Evolutionary conservation across 1,140 invertebrate genomes (phyloP), one percentile per base, ranked within the genome.

Genomic region (Lineus longissimus): DNA sequence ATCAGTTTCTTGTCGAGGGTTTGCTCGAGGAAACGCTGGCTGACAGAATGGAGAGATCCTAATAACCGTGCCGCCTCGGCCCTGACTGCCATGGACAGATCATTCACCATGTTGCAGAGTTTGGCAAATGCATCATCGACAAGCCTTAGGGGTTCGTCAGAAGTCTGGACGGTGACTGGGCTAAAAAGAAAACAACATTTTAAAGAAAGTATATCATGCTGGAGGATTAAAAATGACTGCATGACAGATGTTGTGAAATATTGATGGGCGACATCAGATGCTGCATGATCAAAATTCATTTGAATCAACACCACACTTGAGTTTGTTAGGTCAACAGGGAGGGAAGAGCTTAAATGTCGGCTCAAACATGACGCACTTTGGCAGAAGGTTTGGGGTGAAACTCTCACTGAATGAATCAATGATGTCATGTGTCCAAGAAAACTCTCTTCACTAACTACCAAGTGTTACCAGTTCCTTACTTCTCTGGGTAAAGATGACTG

Each of bases 1-100:
- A 98, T 98, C n/a, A 98, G 84, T 76, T 98, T 97, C 81, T 99
- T 99, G 76, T 99, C 96, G 1, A 99, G 80, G 0, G 97, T 98
- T 83, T 98, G 97, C 72, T 95, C 88, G 33, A 99, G 84, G 80
- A 97, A 97, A 63, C 89, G 86, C 51, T 90, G 87, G 61, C 93
- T 93, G 2, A 99, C 95, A 58, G 86, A 86, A 61, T 88, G 88
- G 85, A 98, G 92, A 31, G 88, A 87, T 11, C 96, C 96, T 40
- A 97, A 82, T 59, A 71, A 61, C 59, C 68, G 69, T 0, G 83
- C 81, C 17, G 85, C 81, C 62, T 85, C 78, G 0, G 81, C 73
- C 57, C 84, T 65, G n/a, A 85, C 83, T 61, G 74, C 74, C 45
- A 81, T 70, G 13, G 85, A 94, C n/a, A 95, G 84, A 81, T 98